Base-by-base conservation (phyloP, 2,888 invertebrate species). In the Lasioglossum leucozonium region DNA sequence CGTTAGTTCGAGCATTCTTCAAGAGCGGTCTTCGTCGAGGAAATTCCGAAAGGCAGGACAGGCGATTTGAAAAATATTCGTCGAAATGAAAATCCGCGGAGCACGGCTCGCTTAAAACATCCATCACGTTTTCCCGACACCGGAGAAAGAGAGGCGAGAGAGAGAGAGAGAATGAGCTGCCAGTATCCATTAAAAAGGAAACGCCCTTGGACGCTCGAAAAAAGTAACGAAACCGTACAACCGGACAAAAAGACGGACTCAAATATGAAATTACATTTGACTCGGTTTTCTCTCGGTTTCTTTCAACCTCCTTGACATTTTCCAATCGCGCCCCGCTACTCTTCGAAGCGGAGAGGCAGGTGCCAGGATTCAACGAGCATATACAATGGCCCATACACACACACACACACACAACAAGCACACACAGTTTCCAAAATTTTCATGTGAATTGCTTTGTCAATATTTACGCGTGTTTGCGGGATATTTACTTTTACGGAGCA, bases 221-320 rank as follows among this genome's bases (percentile, higher is more conserved):
- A 40, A 69, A 18, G 47, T 34, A 37, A n/a, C 67, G 77, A 51
- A 51, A 40, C 77, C 67, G n/a, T 69, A 47, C 37, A 67, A 76
- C 44, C 8, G 22, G 4, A 22, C 47, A 67, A 37, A 77, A 77
- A 69, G 51, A 51, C 62, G 47, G 22, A 22, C 71, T 72, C 13
- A 42, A 30, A 72, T 67, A 42, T 30, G n/a, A 42, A 77, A 81
- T 47, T 65, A 44, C 47, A 58, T 79, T 79, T n/a, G 58, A 74
- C 73, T 71, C 26, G 4, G 37, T 16, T 30, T 16, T 42, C n/a
- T 8, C 26, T 71, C 30, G 18, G 40, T 58, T 34, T 11, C 26
- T 6, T 18, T 34, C 5, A 0, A 3, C 44, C 69, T 78, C 55
- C 44, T 37, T 30, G 44, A 47, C 44, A 74, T 79, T 77, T 73